Evolutionary conservation across 1,140 invertebrate genomes (phyloP), one percentile per base, ranked within the genome.

Genomic region (Eupeodes corollae): DNA sequence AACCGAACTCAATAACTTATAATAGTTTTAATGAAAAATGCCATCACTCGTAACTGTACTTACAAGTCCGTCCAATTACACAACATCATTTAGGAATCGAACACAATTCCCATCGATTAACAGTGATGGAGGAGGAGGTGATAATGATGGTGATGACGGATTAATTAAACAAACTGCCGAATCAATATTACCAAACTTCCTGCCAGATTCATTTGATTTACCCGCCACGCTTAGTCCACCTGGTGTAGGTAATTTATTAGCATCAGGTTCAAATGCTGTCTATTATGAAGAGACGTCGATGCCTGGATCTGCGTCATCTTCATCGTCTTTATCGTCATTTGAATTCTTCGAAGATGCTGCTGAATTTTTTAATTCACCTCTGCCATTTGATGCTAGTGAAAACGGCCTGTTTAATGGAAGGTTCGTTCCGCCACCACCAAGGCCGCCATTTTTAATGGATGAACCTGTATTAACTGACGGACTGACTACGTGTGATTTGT

Each of bases 401-500:
- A 75, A 77, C 54, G 79, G 77, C n/a, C 63, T 80, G n/a, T 80
- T 78, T 74, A 73, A 77, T 49, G 76, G 77, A 2, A 75, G 73
- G 46, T 82, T 83, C 56, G 75, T 82, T 37, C 80, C 80, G 30
- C 80, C 80, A 10, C 80, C 80, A 18, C 79, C 79, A 30, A 67
- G 79, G 44, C 79, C 79, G 6, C 70, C 76, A 32, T 81, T 77
- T 61, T 71, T 81, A 34, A 75, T 78, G 33, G 78, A 79, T 46
- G 75, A 77, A 44, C 67, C 68, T 33, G 68, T 77, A 50, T 63
- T 70, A 34, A 74, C 77, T 42, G 79, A 82, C 67, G 80, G 80
- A 46, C 73, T 82, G 44, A 82, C 80, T 50, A 82, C 80, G 54
- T 83, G 80, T 68, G 80, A 83, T 70, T 72, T 82, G 33, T 82